Base-by-base conservation (phyloP, 2,113 vertebrate genomes). In the Microcebus lehilahytsara region DNA sequence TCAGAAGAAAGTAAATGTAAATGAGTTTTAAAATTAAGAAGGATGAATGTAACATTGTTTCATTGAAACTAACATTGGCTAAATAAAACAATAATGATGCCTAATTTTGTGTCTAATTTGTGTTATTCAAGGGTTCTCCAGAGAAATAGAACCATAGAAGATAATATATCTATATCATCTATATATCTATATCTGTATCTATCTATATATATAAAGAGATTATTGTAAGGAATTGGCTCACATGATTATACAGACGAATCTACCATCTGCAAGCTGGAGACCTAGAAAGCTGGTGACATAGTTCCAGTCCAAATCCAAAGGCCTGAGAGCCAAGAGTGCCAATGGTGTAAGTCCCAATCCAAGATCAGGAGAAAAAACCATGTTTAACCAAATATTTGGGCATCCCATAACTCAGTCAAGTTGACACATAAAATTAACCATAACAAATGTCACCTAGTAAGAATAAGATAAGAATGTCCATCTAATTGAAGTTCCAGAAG, bases 1-100 rank as follows among this genome's bases (percentile, higher is more conserved):
- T 89, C 58, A 84, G 27, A 64, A 42, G 53, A 79, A 92, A 96
- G 94, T 37, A 92, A 95, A 92, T 64, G 25, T 12, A 72, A 62
- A 30, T 84, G 51, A 83, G 13, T 75, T 62, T 62, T 84, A 72
- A 87, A 83, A 27, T 60, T 77, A 66, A 16, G 16, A 85, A 84
- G 20, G 9, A 72, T 64, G 53, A 89, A 72, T 89, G 11, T 89
- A 79, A 85, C 25, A 79, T 78, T 22, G 37, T 84, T 88, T 72
- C 53, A 92, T 6, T 84, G 74, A 22, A 87, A 72, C 27, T 86
- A 86, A 58, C 16, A 66, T 56, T 64, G 56, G 66, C 37, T 89
- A 75, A 79, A 72, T 92, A 88, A 88, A 78, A 92, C 4, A 71
- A 79, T 80, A 85, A 67, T 79, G 66, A 60, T 51, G 69, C 40